These are phyloP conservation scores for Pharmacophagus antenor DNA, from an alignment of 2,888 invertebrate genomes.

Conservation along the genomic window DNA sequence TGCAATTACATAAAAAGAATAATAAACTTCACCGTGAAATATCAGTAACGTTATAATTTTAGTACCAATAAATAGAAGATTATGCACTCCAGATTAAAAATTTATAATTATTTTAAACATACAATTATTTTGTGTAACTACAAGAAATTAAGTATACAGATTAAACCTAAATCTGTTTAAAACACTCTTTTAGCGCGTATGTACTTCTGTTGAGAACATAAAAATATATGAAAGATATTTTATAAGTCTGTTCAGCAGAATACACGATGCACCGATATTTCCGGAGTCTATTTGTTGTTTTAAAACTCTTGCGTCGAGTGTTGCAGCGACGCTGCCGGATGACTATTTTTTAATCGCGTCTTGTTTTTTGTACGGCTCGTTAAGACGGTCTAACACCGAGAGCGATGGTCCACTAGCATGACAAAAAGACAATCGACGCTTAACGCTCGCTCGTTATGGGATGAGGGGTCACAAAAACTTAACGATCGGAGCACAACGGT, in stretches of 20 bases:
- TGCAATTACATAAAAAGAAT: no score
- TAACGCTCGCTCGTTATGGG: slow-evolving; percentile 29
- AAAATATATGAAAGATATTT: not conserved
- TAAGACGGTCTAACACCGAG: slow-evolving; percentile 45
- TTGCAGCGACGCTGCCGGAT: slow-evolving; percentile 2
- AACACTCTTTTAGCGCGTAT: no score
- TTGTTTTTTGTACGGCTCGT: slow-evolving; percentile 41
- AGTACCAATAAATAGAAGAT: no score
- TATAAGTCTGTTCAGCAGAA: not conserved
- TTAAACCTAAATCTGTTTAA: no score
- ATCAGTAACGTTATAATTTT: no score
- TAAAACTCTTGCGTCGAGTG: not conserved
- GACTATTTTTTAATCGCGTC: slow-evolving; percentile 26
- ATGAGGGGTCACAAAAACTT: slow-evolving; percentile 31
- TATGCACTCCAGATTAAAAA: no score
- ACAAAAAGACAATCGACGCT: slow-evolving; percentile 34
- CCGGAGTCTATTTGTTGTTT: not conserved
- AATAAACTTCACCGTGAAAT: no score
- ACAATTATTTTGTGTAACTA: no score
- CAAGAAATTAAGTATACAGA: no score
- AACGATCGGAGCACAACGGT: slow-evolving; percentile 28
- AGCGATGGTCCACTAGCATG: slow-evolving; percentile 26
- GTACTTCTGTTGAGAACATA: no score
- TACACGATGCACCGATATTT: not conserved
- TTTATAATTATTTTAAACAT: no score